A percentile compares a stretch with the other conserved stretches of the same genome.
phyloP scores from a whole-genome alignment of 2,797 vertebrate species.

The Sardinella longiceps region DNA sequence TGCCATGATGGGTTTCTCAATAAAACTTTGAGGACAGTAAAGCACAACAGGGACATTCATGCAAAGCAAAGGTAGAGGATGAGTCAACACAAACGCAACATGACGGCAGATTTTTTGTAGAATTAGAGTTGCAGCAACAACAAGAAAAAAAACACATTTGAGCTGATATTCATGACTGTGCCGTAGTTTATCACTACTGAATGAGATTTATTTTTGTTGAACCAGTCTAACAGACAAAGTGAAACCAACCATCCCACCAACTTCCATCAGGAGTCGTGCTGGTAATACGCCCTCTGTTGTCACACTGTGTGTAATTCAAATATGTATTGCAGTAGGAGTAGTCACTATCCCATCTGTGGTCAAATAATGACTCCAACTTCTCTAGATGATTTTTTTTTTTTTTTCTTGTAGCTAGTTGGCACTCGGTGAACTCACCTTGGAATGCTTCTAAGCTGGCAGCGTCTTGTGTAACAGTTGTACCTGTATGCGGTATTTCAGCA shows the following conservation, averaged over 20 bases:
- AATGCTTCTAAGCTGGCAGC: neutral
- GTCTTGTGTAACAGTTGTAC: neutral
- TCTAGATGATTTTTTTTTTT: neutral
- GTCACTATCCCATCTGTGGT: neutral
- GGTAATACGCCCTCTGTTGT: neutral
- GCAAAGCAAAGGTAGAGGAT: neutral
- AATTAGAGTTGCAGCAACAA: neutral
- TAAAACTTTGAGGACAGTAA: no score
- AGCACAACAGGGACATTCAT: neutral
- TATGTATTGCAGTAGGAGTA: neutral
- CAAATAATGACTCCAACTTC: neutral
- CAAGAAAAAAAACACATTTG: neutral
- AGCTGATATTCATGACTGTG: neutral
- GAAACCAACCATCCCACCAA: neutral
- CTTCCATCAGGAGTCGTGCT: neutral
- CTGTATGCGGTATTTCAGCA: constrained; percentile 17
- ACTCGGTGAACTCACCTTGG: neutral
- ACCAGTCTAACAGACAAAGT: neutral
- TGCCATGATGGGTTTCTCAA: no score
- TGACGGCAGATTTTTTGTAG: neutral
- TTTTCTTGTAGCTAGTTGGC: neutral
- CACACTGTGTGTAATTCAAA: neutral
- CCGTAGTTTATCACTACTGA: neutral
- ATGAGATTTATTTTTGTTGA: neutral
- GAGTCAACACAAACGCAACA: neutral